Conservation (phyloP, 37 sponge, comb jelly and placozoan species). For the Chondrosia reniformis region DNA sequence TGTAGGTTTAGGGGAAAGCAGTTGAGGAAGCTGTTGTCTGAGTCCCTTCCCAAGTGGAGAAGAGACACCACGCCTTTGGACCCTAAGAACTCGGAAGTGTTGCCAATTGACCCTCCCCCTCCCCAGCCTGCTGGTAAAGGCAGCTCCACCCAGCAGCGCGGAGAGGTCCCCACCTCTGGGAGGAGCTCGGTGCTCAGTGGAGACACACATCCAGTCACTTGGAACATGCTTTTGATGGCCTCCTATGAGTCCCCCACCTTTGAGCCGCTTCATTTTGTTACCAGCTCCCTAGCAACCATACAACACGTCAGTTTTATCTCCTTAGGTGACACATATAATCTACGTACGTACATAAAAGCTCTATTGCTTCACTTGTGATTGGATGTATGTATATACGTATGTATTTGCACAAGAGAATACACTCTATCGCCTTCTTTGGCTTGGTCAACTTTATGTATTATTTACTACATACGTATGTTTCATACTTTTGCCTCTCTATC, state of each 20-base stretch:
- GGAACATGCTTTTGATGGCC: too few relatives aligned
- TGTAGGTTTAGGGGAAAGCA: too few relatives aligned
- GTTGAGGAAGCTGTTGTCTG: constrained; percentile 26
- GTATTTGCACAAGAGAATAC: not conserved
- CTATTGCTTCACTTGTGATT: too few relatives aligned
- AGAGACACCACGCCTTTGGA: not conserved
- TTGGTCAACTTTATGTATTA: not conserved
- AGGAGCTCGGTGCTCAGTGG: not conserved
- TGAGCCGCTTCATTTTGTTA: not conserved
- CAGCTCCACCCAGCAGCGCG: not conserved
- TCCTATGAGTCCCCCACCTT: not conserved
- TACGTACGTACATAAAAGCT: too few relatives aligned
- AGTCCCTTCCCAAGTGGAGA: constrained; percentile 45
- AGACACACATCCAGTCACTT: too few relatives aligned
- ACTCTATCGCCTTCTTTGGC: not conserved
- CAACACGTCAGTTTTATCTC: too few relatives aligned
- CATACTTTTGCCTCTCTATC: too few relatives aligned
- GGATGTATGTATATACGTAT: not conserved
- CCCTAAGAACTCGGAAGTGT: not conserved
- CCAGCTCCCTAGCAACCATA: too few relatives aligned
- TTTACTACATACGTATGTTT: not conserved
- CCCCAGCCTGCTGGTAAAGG: not conserved
- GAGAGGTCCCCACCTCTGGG: not conserved
- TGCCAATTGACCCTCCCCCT: not conserved
- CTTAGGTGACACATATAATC: too few relatives aligned